These are phyloP conservation scores for Anolis sagrei DNA, from an alignment of 2,113 vertebrate species.

Conservation along the genomic window DNA sequence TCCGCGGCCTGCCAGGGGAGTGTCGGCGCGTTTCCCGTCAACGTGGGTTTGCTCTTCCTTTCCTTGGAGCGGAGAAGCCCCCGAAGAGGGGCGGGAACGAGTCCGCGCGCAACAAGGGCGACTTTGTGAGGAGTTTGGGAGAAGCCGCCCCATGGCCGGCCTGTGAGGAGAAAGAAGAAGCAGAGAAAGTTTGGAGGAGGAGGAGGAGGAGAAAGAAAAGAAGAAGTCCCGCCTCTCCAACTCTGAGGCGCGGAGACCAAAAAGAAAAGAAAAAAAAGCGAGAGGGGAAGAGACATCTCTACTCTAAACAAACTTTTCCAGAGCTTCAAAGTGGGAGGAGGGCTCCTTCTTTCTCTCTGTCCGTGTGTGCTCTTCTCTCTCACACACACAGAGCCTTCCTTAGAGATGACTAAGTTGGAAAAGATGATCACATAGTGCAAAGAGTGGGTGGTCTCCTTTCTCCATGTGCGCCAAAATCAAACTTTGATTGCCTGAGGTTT, in stretches of 20 bases:
- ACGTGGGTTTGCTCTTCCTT: no score
- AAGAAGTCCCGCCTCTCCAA: not conserved
- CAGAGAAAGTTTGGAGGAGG: not conserved
- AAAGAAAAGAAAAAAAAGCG: no score
- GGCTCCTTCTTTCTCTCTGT: not conserved
- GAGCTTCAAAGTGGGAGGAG: not conserved
- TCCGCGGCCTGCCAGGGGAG: no score
- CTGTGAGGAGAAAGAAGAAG: not conserved
- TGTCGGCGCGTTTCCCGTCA: no score
- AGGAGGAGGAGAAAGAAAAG: no score
- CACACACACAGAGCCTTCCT: no score
- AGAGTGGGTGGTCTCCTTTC: constrained; percentile 35
- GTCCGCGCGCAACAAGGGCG: constrained; percentile 8
- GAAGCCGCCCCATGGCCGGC: not conserved
- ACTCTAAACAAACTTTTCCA: constrained; percentile 33
- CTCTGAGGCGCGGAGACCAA: not conserved
- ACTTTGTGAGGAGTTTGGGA: constrained; percentile 11
- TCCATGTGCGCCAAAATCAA: not conserved
- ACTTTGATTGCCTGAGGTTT: not conserved
- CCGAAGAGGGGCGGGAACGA: not conserved
- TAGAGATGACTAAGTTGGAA: constrained; percentile 36
- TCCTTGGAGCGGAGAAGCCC: not conserved
- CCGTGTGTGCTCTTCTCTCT: no score
- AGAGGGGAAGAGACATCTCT: constrained; percentile 40
- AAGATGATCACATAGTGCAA: constrained; percentile 59